These are phyloP conservation scores for Drosophila kambysellisi DNA, from an alignment of 2,888 invertebrate genomes.

Conservation along the genomic window DNA sequence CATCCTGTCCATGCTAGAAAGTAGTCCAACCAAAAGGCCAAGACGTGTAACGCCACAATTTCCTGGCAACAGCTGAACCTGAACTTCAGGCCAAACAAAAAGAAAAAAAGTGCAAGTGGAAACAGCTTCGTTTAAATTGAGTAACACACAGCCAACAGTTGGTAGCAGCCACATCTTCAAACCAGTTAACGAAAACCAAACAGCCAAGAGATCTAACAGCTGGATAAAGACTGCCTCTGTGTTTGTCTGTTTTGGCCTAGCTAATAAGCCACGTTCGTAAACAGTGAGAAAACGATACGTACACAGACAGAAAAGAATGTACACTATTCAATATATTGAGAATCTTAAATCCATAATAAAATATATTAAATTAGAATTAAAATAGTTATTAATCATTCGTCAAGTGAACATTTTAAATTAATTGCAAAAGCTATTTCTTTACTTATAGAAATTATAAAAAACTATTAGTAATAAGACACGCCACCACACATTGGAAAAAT, in stretches of 20 bases:
- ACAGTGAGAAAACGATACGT: constrained; percentile 27
- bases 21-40: constrained; percentile 71
- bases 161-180: constrained; percentile 32
- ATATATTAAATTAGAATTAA: no score
- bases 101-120: constrained; percentile 55
- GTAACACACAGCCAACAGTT: constrained; percentile 31
- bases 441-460: no score
- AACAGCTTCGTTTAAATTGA: constrained; percentile 47
- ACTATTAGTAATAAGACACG: no score
- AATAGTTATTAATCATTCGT: no score
- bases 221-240: constrained; percentile 31
- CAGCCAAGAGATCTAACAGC: constrained; percentile 30
- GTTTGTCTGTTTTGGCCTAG: constrained; percentile 13
- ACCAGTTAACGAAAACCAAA: constrained; percentile 34
- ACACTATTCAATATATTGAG: neutral
- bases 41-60: constrained; percentile 44
- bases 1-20: constrained; percentile 72
- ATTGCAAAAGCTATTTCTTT: no score
- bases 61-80: constrained; percentile 83
- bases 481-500: no score
- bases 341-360: neutral
- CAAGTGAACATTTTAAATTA: no score
- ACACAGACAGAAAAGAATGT: constrained; percentile 31
- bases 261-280: constrained; percentile 20
- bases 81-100: constrained; percentile 72